Evolutionary conservation across 2,888 invertebrate species (phyloP).

Genomic region (Philereme transversata): DNA sequence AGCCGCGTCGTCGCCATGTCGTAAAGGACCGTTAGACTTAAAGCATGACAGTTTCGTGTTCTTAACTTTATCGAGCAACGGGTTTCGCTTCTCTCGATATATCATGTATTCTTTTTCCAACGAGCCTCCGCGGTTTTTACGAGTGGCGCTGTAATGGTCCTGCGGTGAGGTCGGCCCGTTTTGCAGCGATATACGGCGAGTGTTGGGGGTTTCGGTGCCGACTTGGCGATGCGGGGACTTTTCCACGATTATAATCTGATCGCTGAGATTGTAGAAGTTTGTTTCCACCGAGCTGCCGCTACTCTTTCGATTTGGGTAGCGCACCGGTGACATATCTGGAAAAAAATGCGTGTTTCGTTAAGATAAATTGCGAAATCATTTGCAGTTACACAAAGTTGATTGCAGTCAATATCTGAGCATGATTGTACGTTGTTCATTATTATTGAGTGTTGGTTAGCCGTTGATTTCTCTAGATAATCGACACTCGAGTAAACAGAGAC

Average conservation of each 20-base stretch:
- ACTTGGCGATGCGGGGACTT: slow-evolving; percentile 80
- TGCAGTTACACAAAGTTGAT: neutral
- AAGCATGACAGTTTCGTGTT: slow-evolving; percentile 88
- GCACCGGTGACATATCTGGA: slow-evolving; percentile 86
- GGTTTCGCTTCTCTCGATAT: slow-evolving; percentile 87
- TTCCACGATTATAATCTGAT: slow-evolving; percentile 84
- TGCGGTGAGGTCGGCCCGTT: slow-evolving; percentile 71
- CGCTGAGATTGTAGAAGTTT: slow-evolving; percentile 87
- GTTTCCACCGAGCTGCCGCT: slow-evolving; percentile 86
- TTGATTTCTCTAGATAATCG: slow-evolving; percentile 22
- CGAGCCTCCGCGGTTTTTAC: slow-evolving; percentile 76
- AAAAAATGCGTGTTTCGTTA: slow-evolving; percentile 43
- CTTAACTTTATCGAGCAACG: slow-evolving; percentile 88
- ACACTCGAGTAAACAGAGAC: slow-evolving; percentile 37
- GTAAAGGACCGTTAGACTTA: slow-evolving; percentile 81
- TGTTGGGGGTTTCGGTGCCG: slow-evolving; percentile 64
- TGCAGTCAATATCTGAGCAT: neutral
- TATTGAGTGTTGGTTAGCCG: slow-evolving; percentile 1
- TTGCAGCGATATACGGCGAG: slow-evolving; percentile 75
- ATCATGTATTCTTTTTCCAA: slow-evolving; percentile 84
- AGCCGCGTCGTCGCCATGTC: slow-evolving; percentile 76
- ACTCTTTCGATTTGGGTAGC: slow-evolving; percentile 85
- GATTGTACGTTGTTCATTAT: neutral
- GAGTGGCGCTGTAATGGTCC: slow-evolving; percentile 78
- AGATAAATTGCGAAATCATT: slow-evolving; percentile 10